phyloP scores from a whole-genome alignment of 1,140 invertebrate species.

The Drosophila nigromelanica region DNA sequence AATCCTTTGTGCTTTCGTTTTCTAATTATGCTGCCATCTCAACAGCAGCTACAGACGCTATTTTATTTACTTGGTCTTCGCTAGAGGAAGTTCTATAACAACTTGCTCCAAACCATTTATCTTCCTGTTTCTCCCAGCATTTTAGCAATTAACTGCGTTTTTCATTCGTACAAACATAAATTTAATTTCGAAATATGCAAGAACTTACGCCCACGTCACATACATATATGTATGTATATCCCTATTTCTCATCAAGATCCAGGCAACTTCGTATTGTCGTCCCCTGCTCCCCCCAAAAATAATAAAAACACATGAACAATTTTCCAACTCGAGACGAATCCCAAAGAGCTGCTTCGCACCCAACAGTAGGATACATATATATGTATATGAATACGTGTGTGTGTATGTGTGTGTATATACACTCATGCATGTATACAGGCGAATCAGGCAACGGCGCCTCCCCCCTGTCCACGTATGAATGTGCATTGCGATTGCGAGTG shows the following conservation, averaged over 20 bases:
- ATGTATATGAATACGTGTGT: conserved; percentile 13
- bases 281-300: conserved; percentile 18
- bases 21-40: conserved; percentile 5
- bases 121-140: neutral
- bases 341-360: conserved; percentile 17
- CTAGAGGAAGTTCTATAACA: neutral
- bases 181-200: conserved; percentile 32
- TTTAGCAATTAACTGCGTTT: conserved; percentile 43
- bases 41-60: neutral
- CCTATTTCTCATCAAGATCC: neutral
- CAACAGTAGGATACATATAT: conserved; percentile 16
- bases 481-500: conserved; percentile 72
- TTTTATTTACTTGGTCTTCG: conserved; percentile 4
- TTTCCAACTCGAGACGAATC: conserved; percentile 22
- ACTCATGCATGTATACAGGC: conserved; percentile 36
- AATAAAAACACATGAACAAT: conserved; percentile 54
- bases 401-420: conserved; percentile 12
- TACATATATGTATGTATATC: too few species aligned
- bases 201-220: neutral
- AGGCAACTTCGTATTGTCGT: neutral
- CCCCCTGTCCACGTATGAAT: conserved; percentile 65
- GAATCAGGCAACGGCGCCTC: conserved; percentile 67
- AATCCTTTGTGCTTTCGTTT: conserved; percentile 1
- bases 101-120: neutral
- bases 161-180: conserved; percentile 40